phyloP scores from a whole-genome alignment of 2,113 vertebrate species.

The Sceloporus tristichus region DNA sequence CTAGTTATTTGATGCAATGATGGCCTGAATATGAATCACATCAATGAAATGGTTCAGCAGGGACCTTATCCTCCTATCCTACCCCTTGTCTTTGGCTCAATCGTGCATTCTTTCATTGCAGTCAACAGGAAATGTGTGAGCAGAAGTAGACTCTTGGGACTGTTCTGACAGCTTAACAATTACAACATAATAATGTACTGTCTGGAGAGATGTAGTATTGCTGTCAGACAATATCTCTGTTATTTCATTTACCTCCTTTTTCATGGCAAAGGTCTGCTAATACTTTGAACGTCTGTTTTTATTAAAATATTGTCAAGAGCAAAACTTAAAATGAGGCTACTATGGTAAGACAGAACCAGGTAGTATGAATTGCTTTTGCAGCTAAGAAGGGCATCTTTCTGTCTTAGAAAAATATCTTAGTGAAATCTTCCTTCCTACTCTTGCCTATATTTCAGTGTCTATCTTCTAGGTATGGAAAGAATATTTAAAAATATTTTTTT shows the following conservation, averaged over 20 bases:
- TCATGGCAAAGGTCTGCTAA: not conserved
- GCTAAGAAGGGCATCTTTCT: not conserved
- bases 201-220: constrained; percentile 17
- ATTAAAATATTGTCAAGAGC: not conserved
- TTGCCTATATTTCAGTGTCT: not conserved
- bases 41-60: constrained; percentile 19
- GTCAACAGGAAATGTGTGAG: constrained; percentile 12
- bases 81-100: not conserved
- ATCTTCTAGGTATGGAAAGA: not conserved
- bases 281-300: not conserved
- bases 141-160: not conserved
- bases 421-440: not conserved
- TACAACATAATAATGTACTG: not conserved
- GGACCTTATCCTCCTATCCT: not conserved
- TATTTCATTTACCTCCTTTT: not conserved
- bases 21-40: constrained; percentile 16
- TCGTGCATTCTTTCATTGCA: constrained; percentile 3
- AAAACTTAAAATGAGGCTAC: not conserved
- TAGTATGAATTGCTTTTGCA: not conserved
- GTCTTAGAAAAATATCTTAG: not conserved
- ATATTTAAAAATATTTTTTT: not conserved
- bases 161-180: not conserved
- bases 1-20: constrained; percentile 44
- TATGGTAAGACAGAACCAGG: not conserved
- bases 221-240: not conserved